Evolutionary conservation across 2,888 invertebrate genomes (phyloP), one percentile per base, ranked within the genome.

Genomic region (Isotomurus palustris): DNA sequence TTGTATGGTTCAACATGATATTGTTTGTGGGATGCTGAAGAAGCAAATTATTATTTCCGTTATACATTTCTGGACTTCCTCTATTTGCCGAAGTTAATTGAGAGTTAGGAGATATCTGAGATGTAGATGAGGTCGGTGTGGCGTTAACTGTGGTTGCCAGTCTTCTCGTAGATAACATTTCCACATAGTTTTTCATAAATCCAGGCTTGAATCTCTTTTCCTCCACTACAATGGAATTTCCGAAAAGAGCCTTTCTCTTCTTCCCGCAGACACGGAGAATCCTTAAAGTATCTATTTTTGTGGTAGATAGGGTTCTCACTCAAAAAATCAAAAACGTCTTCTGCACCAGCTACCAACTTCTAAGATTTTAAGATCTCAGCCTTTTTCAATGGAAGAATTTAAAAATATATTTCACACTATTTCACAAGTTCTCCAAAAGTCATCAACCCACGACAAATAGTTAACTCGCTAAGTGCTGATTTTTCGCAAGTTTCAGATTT

Each of bases 151-250:
- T 28, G 35, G 56, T 57, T 53, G 62, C 25, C 19, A 58, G 51
- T 58, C 64, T 65, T 58, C 66, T 66, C 54, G 66, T 58, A 48
- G 69, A 66, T 58, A 66, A 64, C 69, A 69, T 69, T 58, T 65
- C 67, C 64, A 58, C 69, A 69, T 69, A 64, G 28, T 62, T 62
- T 60, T 54, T 60, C 56, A 45, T 55, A 32, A 32, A 32, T 14
- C 32, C 32, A 32, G 32, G 14, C 14, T 32, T 32, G 8, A 10
- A 32, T 10, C 32, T 10, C 32, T 32, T 32, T 32, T 32, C 14
- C 32, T 32, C 14, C n/a, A 14, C 32, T 32, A 14, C 8, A 10
- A 32, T 32, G 8, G 32, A 32, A 10, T 32, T 8, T 32, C 32
- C 14, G 8, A 32, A 32, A n/a, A n/a, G n/a, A n/a, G n/a, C n/a